These are phyloP conservation scores for Poecilus cupreus DNA, from an alignment of 2,888 invertebrate species.

Conservation along the genomic window DNA sequence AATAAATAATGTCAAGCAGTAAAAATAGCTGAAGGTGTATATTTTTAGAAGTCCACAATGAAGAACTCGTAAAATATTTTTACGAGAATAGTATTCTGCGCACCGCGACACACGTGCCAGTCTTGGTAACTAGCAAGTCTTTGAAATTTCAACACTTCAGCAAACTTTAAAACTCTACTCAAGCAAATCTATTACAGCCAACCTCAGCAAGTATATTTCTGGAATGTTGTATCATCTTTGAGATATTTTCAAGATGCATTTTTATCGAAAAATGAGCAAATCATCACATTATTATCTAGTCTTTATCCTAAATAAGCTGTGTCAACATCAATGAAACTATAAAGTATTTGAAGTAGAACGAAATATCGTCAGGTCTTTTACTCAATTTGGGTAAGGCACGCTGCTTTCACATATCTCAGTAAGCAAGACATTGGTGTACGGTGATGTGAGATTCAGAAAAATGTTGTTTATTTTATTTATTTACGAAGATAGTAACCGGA, in stretches of 20 bases:
- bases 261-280: neutral
- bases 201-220: neutral
- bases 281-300: neutral
- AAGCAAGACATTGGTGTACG: too few species aligned
- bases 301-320: neutral
- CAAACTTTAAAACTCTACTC: neutral
- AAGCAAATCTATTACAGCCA: neutral
- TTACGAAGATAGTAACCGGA: too few species aligned
- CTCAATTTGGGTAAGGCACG: too few species aligned
- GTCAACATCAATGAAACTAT: neutral
- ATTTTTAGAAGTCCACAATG: conserved; percentile 17
- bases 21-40: conserved; percentile 3
- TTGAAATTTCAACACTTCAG: neutral
- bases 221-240: neutral
- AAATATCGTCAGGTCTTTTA: too few species aligned
- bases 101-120: neutral
- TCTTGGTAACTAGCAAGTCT: neutral
- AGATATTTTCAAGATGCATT: neutral
- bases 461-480: too few species aligned
- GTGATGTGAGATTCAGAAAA: too few species aligned
- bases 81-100: neutral
- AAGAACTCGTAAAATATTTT: neutral
- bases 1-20: neutral
- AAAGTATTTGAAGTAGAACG: too few species aligned
- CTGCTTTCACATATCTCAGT: too few species aligned